Evolutionary conservation across 2,888 invertebrate species (phyloP), one percentile per base, ranked within the genome.

Genomic region (Allygus modestus): DNA sequence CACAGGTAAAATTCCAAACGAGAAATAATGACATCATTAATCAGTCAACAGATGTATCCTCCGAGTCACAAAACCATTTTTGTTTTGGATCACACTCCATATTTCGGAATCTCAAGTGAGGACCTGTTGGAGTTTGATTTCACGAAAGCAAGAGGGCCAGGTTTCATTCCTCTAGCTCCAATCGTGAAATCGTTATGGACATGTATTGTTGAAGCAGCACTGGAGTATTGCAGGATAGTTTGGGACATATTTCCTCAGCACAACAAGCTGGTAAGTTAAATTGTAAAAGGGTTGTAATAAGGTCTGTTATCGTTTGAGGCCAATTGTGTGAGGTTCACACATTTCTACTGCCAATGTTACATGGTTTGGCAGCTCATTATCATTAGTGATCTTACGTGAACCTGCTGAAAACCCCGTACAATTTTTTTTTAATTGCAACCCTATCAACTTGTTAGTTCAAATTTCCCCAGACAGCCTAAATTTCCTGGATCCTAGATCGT

Each of bases 121-220:
- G 94, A 94, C 89, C 94, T 94, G 0, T 93, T 97, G 87, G 97
- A 97, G 89, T 96, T 97, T 90, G 97, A 97, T 90, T 93, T 94
- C 79, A 92, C 94, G 4, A 95, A 95, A 91, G 92, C 93, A 86
- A 93, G 96, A 83, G 93, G 93, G 0, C 93, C 94, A 23, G 94
- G 94, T 82, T 93, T 94, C 88, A 95, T 96, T 83, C 96, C 95
- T 0, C 91, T 97, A 65, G 94, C 96, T 7, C 96, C 97, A 0
- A 95, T 99, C 86, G 95, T 95, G 86, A 99, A 99, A 91, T 96
- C 97, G 0, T 90, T 99, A 82, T 99, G 99, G 99, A 99, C 98
- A 0, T 98, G 97, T 89, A 96, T 97, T 87, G 97, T 99, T 0
- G 99, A 99, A 92, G 96, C 97, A 0, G 96, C 97, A 0, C 94